Conservation (phyloP, 2,888 invertebrate genomes). For the Acleris laterana region DNA sequence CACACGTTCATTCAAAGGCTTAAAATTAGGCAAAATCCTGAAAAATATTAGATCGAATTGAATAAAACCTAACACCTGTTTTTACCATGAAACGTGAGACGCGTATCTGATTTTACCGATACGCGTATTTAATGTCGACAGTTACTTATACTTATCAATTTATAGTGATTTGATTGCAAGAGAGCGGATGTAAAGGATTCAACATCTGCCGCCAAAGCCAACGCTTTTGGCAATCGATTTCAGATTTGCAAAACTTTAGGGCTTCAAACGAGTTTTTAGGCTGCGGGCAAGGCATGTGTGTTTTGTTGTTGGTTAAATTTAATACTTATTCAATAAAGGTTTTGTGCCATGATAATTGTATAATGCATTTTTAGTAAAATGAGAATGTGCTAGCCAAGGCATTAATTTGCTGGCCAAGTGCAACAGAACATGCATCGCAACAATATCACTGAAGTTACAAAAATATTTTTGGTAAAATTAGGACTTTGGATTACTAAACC, state of each 20-base stretch:
- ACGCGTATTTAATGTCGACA: constrained; percentile 15
- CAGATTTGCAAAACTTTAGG: background rate
- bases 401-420: no score
- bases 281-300: no score
- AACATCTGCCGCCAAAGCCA: background rate
- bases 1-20: constrained; percentile 32
- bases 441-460: no score
- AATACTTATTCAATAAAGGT: no score
- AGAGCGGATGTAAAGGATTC: background rate
- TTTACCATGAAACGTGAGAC: constrained; percentile 26
- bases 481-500: no score
- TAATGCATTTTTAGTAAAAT: no score
- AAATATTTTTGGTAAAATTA: no score
- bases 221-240: background rate
- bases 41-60: constrained; percentile 21
- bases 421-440: no score
- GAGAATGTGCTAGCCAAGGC: no score
- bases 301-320: no score
- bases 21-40: no score
- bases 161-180: background rate
- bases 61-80: constrained; percentile 32
- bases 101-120: constrained; percentile 27
- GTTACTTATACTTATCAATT: constrained; percentile 19
- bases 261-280: constrained; percentile 3
- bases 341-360: no score